Evolutionary conservation across 2,888 invertebrate genomes (phyloP).

Genomic region (Chouioia cunea): DNA sequence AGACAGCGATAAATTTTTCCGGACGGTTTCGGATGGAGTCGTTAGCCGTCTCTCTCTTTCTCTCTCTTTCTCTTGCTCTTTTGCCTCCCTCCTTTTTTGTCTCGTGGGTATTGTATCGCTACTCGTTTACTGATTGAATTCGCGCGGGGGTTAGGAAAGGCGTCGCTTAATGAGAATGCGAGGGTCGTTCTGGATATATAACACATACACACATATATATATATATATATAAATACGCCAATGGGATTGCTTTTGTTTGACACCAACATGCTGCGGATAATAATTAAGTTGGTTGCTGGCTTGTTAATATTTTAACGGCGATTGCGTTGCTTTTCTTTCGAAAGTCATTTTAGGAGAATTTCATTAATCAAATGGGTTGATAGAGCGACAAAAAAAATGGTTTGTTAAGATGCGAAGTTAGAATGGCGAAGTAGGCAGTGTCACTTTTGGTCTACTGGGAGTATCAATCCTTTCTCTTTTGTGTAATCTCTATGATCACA

Average conservation of each 20-base stretch:
- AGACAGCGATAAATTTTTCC: conserved; percentile 30
- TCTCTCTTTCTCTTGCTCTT: conserved; percentile 8
- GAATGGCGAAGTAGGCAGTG: not conserved
- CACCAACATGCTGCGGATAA: not conserved
- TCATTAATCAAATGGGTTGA: too few relatives aligned
- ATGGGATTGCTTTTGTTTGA: not conserved
- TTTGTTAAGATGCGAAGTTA: not conserved
- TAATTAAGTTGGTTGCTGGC: too few relatives aligned
- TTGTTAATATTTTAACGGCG: not conserved
- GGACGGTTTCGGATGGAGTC: conserved; percentile 28
- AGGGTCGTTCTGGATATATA: too few relatives aligned
- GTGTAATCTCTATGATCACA: too few relatives aligned
- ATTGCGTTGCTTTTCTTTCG: not conserved
- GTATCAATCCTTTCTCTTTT: not conserved
- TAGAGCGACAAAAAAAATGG: too few relatives aligned
- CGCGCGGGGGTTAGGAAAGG: conserved; percentile 41
- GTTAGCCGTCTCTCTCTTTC: conserved; percentile 32
- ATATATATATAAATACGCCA: too few relatives aligned
- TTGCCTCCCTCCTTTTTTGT: conserved; percentile 1
- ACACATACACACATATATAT: too few relatives aligned
- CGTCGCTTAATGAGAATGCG: conserved; percentile 22
- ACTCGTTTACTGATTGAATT: conserved; percentile 45
- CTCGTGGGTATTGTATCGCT: conserved; percentile 41
- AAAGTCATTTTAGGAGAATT: too few relatives aligned
- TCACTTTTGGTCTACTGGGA: not conserved